These are phyloP conservation scores for Vultur gryphus DNA, from an alignment of 2,797 vertebrate species.

Conservation along the genomic window DNA sequence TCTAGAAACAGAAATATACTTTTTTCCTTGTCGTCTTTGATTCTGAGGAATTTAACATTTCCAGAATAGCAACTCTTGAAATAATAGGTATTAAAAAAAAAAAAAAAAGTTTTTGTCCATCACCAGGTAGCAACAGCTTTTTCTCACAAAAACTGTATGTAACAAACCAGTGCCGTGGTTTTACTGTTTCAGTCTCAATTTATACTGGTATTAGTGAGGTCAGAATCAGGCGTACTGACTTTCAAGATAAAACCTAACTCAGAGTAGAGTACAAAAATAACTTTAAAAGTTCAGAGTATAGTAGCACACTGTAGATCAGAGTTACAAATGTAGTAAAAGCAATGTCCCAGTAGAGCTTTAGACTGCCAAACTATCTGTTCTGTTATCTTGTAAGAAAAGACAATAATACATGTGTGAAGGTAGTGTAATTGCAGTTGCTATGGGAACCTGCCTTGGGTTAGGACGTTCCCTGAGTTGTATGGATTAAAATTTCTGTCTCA, in stretches of 20 bases:
- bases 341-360: not conserved
- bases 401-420: not conserved
- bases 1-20: not conserved
- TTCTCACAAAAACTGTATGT: not conserved
- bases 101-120: not conserved
- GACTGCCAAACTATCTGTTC: not conserved
- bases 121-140: not conserved
- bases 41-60: not conserved
- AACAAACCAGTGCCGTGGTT: not conserved
- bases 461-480: not conserved
- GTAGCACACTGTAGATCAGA: not conserved
- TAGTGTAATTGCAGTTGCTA: not conserved
- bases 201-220: not conserved
- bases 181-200: not conserved
- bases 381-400: not conserved
- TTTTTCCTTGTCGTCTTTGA: not conserved
- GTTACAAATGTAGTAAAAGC: not conserved
- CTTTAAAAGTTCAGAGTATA: not conserved
- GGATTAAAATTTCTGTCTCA: not conserved
- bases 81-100: not conserved
- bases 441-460: not conserved
- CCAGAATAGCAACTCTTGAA: not conserved
- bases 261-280: not conserved
- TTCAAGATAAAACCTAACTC: not conserved
- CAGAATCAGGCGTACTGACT: not conserved